Conservation (phyloP, 2,113 vertebrate species). For the Chlamydotis undulata region DNA sequence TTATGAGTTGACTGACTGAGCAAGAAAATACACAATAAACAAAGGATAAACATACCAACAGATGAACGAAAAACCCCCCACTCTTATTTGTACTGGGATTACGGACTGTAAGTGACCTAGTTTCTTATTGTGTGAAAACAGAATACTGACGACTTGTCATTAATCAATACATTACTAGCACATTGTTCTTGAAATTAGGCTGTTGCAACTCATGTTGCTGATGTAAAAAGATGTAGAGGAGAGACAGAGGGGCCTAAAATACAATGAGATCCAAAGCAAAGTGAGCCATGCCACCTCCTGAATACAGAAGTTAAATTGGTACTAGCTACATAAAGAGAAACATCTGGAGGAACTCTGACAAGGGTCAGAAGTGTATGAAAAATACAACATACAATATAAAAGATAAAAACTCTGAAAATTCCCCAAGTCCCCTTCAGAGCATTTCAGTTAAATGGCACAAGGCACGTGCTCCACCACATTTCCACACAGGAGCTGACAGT, state of each 20-base stretch:
- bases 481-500: background rate
- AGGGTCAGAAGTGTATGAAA: background rate
- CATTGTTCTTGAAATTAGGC: background rate
- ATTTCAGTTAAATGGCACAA: background rate
- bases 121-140: background rate
- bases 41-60: background rate
- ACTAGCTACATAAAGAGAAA: background rate
- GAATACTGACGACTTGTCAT: background rate
- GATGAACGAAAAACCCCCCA: background rate
- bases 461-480: background rate
- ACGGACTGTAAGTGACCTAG: background rate
- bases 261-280: background rate
- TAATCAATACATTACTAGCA: background rate
- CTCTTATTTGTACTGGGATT: background rate
- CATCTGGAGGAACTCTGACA: background rate
- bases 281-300: background rate
- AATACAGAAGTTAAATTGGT: background rate
- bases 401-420: background rate
- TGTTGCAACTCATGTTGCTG: background rate
- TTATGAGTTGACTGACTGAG: background rate
- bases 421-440: background rate
- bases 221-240: background rate
- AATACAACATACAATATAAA: background rate
- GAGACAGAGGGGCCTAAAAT: background rate
- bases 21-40: background rate